These are phyloP conservation scores for Menidia beryllina DNA, from an alignment of 2,113 vertebrate genomes.

Conservation along the genomic window DNA sequence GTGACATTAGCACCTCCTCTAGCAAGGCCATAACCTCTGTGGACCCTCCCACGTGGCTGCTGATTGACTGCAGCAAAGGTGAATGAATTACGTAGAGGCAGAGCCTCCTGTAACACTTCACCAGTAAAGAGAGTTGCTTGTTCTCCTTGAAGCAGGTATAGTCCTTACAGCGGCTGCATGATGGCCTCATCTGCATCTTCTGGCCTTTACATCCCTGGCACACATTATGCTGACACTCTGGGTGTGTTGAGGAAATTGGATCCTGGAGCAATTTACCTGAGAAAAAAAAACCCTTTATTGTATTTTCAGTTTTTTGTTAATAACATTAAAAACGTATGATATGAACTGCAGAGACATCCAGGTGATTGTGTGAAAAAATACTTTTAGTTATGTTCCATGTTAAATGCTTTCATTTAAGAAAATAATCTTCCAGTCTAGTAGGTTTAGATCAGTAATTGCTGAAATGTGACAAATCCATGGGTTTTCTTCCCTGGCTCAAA, in stretches of 20 bases:
- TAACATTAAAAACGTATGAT: too few species aligned
- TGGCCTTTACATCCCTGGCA: constrained; percentile 95
- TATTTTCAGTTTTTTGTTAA: too few species aligned
- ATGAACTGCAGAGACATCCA: too few species aligned
- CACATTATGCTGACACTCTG: constrained; percentile 95
- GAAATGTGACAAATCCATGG: too few species aligned
- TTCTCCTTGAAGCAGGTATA: constrained; percentile 95
- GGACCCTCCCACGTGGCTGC: constrained; percentile 88
- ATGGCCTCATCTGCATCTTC: constrained; percentile 93
- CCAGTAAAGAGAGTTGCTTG: constrained; percentile 92
- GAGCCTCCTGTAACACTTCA: constrained; percentile 95
- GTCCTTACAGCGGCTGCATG: constrained; percentile 97
- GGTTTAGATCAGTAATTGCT: not conserved
- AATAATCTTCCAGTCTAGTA: not conserved
- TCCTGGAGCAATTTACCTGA: constrained; percentile 95
- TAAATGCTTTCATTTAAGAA: not conserved
- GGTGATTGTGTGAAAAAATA: too few species aligned
- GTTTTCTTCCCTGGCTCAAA: not conserved
- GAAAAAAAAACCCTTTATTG: too few species aligned
- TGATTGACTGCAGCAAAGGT: constrained; percentile 88
- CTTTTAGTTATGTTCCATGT: not conserved
- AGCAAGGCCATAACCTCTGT: constrained; percentile 92
- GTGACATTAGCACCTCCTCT: constrained; percentile 87
- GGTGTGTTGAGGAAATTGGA: constrained; percentile 91
- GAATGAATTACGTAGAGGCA: constrained; percentile 94